phyloP scores from a whole-genome alignment of 2,797 vertebrate genomes.

The Micromesistius poutassou region DNA sequence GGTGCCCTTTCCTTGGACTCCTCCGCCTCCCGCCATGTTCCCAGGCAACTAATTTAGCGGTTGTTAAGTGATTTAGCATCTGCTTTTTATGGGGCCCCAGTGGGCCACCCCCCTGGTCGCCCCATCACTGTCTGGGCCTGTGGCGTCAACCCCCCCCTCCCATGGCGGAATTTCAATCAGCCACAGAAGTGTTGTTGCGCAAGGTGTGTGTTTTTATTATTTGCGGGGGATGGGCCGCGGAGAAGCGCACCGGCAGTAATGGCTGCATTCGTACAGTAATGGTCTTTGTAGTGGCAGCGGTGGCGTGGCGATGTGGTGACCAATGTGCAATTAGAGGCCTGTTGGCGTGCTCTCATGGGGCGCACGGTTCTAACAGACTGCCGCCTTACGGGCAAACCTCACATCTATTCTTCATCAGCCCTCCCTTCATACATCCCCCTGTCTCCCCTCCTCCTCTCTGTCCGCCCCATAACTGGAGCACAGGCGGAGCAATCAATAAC shows the following conservation, averaged over 20 bases:
- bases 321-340: constrained; percentile 57
- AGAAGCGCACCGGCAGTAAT: background rate
- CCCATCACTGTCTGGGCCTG: constrained; percentile 50
- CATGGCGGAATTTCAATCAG: constrained; percentile 77
- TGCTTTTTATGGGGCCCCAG: constrained; percentile 66
- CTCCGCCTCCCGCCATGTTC: constrained; percentile 51
- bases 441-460: constrained; percentile 1
- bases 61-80: constrained; percentile 74
- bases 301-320: constrained; percentile 64
- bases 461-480: constrained; percentile 42
- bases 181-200: constrained; percentile 54
- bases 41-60: constrained; percentile 63
- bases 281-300: constrained; percentile 28
- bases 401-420: constrained; percentile 38
- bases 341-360: constrained; percentile 64
- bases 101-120: constrained; percentile 49
- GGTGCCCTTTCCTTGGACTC: constrained; percentile 19
- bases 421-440: background rate
- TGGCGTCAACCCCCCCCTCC: constrained; percentile 43
- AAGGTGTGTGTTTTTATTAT: constrained; percentile 32
- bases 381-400: constrained; percentile 61
- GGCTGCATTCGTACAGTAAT: constrained; percentile 29
- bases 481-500: constrained; percentile 61
- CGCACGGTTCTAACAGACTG: constrained; percentile 57
- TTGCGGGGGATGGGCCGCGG: constrained; percentile 32